These are phyloP conservation scores for Hydrotaea diabolus DNA, from an alignment of 2,888 invertebrate genomes.

Conservation along the genomic window DNA sequence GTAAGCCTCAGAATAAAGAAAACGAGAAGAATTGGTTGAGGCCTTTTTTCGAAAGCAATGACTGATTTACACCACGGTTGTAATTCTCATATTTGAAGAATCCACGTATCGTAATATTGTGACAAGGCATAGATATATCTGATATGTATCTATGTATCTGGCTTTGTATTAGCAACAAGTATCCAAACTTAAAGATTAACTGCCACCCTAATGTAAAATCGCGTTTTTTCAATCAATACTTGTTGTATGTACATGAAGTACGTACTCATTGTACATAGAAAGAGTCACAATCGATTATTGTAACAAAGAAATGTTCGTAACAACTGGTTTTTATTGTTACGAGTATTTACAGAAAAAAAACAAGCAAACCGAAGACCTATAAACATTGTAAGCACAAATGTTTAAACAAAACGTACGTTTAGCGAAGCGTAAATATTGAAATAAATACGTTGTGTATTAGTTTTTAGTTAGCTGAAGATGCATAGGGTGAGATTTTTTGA, in stretches of 20 bases:
- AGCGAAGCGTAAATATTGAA: constrained; percentile 10
- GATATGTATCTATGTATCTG: too few relatives aligned
- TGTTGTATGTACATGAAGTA: neutral
- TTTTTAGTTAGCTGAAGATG: neutral
- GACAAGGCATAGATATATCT: too few relatives aligned
- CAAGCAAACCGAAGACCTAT: too few relatives aligned
- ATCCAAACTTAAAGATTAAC: neutral
- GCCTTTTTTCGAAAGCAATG: too few relatives aligned
- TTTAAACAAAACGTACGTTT: neutral
- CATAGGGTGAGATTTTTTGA: too few relatives aligned
- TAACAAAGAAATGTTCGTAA: neutral
- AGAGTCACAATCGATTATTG: neutral
- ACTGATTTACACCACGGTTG: too few relatives aligned
- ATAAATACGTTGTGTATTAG: neutral
- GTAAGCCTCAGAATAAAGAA: too few relatives aligned
- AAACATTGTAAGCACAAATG: too few relatives aligned
- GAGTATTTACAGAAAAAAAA: neutral
- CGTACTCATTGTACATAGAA: neutral
- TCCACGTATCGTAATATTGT: too few relatives aligned
- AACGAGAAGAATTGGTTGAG: too few relatives aligned
- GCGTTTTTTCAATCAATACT: neutral
- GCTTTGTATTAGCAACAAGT: too few relatives aligned
- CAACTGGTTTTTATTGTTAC: neutral
- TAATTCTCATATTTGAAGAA: too few relatives aligned
- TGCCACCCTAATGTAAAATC: neutral